phyloP scores from a whole-genome alignment of 2,113 vertebrate species.

The Bombycilla garrulus region DNA sequence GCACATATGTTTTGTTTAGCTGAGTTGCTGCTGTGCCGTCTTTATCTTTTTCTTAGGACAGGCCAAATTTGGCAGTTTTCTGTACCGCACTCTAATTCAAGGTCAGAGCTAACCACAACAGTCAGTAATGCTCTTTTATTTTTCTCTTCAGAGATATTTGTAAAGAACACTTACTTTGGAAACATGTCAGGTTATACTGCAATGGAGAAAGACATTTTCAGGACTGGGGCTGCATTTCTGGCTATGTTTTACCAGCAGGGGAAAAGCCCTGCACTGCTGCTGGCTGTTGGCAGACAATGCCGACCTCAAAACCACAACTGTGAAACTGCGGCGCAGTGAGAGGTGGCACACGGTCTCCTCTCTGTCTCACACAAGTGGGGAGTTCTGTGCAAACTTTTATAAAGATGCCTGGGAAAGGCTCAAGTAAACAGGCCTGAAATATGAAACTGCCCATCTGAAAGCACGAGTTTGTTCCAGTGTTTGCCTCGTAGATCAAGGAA shows the following conservation, averaged over 20 bases:
- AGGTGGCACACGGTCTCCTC: background rate
- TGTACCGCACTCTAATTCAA: background rate
- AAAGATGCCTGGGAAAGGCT: background rate
- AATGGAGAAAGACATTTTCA: background rate
- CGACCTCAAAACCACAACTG: constrained; percentile 19
- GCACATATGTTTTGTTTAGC: constrained; percentile 45
- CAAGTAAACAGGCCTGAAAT: background rate
- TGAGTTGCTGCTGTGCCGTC: background rate
- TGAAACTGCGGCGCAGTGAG: background rate
- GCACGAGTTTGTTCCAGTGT: background rate
- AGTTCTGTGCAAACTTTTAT: background rate
- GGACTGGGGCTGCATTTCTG: background rate
- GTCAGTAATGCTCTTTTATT: background rate
- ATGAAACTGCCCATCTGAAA: background rate
- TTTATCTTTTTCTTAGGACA: constrained; percentile 44
- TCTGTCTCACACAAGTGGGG: background rate
- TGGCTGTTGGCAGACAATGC: constrained; percentile 18
- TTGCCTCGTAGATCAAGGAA: background rate
- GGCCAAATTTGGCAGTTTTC: constrained; percentile 34
- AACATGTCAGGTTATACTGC: background rate
- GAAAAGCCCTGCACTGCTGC: background rate
- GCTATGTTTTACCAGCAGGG: background rate
- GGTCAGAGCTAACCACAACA: background rate
- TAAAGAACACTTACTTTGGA: background rate
- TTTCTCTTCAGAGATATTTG: background rate